Conservation (phyloP, 2,888 invertebrate genomes). For the Danaus chrysippus region DNA sequence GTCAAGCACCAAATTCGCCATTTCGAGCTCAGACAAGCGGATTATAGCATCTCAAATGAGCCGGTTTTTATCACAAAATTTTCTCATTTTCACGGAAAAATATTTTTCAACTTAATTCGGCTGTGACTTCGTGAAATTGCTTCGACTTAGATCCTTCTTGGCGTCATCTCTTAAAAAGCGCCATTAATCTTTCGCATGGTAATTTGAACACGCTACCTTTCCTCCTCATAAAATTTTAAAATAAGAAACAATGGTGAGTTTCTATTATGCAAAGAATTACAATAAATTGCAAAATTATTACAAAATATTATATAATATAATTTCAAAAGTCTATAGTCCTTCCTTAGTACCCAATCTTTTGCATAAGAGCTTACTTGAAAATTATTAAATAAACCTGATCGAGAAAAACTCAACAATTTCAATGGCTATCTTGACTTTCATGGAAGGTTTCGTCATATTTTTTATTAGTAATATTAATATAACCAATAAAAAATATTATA, state of each 20-base stretch:
- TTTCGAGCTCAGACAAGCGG: conserved; percentile 18
- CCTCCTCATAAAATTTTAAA: background rate
- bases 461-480: background rate
- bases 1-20: background rate
- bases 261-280: background rate
- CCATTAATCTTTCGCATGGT: conserved; percentile 21
- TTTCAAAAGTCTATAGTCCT: background rate
- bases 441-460: background rate
- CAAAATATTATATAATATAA: background rate
- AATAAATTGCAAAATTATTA: background rate
- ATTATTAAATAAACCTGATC: too few species aligned
- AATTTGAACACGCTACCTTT: conserved; percentile 13
- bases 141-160: conserved; percentile 11
- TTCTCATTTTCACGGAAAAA: conserved; percentile 19
- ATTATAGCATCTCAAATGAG: conserved; percentile 22
- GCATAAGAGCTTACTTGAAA: too few species aligned
- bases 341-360: background rate
- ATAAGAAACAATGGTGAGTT: background rate
- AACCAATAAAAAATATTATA: too few species aligned
- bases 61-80: conserved; percentile 17
- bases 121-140: conserved; percentile 23
- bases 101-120: conserved; percentile 22
- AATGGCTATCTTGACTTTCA: too few species aligned
- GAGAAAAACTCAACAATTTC: too few species aligned
- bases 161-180: conserved; percentile 18